These are phyloP conservation scores for Paratrypauchen microcephalus DNA, from an alignment of 2,797 vertebrate species.

Conservation along the genomic window DNA sequence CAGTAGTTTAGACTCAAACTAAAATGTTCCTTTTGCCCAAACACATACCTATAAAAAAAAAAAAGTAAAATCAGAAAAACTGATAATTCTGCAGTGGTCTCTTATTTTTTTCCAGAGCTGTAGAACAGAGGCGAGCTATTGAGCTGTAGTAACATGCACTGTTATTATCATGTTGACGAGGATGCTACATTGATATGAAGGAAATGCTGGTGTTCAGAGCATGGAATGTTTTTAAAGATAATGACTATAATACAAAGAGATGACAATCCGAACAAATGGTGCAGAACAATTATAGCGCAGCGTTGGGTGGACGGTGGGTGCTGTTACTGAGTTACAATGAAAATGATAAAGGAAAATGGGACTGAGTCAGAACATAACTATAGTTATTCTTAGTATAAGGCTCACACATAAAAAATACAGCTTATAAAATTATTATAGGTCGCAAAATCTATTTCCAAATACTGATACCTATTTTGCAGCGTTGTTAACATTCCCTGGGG, in stretches of 20 bases:
- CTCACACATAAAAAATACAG: background rate
- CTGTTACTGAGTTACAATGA: background rate
- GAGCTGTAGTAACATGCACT: conserved; percentile 45
- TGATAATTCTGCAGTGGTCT: too few relatives aligned
- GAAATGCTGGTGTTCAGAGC: background rate
- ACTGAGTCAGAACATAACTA: background rate
- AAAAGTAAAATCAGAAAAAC: too few relatives aligned
- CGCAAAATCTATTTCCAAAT: too few relatives aligned
- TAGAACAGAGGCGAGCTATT: conserved; percentile 39
- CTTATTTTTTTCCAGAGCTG: too few relatives aligned
- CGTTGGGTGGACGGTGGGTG: background rate
- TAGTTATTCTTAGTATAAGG: background rate
- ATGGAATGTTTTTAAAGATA: conserved; percentile 38
- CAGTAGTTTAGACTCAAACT: too few relatives aligned
- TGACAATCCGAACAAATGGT: conserved; percentile 19
- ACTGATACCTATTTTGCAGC: too few relatives aligned
- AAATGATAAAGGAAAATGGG: background rate
- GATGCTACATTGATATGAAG: conserved; percentile 22
- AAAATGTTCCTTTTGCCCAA: too few relatives aligned
- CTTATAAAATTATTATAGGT: too few relatives aligned
- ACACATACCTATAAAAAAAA: too few relatives aligned
- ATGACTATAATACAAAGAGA: conserved; percentile 38
- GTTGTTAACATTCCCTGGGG: too few relatives aligned
- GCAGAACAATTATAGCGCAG: conserved; percentile 7
- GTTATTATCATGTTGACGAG: conserved; percentile 46